Conservation (phyloP, 2,113 vertebrate genomes). For the Sakesphorus luctuosus region DNA sequence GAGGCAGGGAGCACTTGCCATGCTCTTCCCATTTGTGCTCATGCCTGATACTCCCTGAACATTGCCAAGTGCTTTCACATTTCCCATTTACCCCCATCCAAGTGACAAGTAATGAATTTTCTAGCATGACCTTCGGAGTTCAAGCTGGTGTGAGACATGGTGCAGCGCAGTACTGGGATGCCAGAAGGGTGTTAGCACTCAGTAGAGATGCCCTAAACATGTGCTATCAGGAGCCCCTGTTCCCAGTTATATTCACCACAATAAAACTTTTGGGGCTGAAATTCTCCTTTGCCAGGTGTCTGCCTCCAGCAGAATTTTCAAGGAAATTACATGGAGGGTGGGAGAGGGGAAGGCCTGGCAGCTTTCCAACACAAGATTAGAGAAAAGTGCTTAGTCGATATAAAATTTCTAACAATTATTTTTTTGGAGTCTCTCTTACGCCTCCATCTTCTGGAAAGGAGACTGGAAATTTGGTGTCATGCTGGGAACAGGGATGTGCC, state of each 20-base stretch:
- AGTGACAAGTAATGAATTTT: background rate
- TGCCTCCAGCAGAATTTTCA: slow-evolving; percentile 29
- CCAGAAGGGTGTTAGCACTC: background rate
- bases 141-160: background rate
- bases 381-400: slow-evolving; percentile 41
- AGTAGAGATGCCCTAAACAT: background rate
- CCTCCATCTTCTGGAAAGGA: slow-evolving; percentile 17
- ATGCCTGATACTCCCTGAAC: background rate
- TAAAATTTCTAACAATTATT: slow-evolving; percentile 7
- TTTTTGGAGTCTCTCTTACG: background rate
- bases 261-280: background rate
- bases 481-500: slow-evolving; percentile 1
- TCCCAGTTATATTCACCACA: background rate
- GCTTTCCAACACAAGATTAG: slow-evolving; percentile 27
- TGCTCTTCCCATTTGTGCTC: background rate
- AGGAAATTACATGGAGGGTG: slow-evolving; percentile 14
- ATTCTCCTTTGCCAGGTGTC: slow-evolving; percentile 24
- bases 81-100: background rate
- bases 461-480: slow-evolving; percentile 43
- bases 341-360: background rate
- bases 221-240: background rate
- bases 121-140: background rate
- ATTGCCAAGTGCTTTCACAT: background rate
- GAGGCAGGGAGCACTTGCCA: background rate
- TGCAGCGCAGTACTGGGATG: background rate